These are phyloP conservation scores for Sorex araneus DNA, from an alignment of 2,113 vertebrate species.

Conservation along the genomic window DNA sequence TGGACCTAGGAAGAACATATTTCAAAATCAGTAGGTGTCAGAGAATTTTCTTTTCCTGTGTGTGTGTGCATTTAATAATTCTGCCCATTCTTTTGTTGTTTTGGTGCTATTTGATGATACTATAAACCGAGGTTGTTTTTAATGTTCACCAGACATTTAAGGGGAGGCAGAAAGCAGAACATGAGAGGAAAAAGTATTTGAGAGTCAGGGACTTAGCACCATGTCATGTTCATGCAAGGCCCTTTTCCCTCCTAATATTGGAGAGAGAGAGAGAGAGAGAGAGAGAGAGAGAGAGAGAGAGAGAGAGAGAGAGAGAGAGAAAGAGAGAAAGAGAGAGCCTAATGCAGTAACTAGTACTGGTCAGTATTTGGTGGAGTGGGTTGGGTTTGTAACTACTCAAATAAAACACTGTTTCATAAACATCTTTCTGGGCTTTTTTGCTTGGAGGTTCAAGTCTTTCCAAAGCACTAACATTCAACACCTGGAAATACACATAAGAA, in stretches of 20 bases:
- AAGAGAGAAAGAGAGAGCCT: background rate
- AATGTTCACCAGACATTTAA: background rate
- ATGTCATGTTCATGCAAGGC: no score
- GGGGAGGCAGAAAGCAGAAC: background rate
- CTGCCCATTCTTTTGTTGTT: background rate
- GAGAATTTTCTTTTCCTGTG: background rate
- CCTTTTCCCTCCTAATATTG: no score
- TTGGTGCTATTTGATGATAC: background rate
- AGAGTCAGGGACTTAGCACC: no score
- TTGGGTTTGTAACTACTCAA: constrained; percentile 22
- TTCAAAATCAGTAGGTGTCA: background rate
- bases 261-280: no score
- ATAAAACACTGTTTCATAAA: background rate
- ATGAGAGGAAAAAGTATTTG: background rate
- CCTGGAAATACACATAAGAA: constrained; percentile 54
- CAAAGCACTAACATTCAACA: background rate
- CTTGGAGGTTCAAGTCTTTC: constrained; percentile 22
- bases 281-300: no score
- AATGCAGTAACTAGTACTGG: background rate
- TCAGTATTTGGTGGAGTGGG: no score
- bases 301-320: no score
- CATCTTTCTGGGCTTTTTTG: constrained; percentile 30
- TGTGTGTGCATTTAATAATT: constrained; percentile 18
- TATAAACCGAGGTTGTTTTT: background rate
- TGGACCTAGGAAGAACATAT: constrained; percentile 23